Base-by-base conservation (phyloP, 2,888 invertebrate genomes). In the Patella pellucida region DNA sequence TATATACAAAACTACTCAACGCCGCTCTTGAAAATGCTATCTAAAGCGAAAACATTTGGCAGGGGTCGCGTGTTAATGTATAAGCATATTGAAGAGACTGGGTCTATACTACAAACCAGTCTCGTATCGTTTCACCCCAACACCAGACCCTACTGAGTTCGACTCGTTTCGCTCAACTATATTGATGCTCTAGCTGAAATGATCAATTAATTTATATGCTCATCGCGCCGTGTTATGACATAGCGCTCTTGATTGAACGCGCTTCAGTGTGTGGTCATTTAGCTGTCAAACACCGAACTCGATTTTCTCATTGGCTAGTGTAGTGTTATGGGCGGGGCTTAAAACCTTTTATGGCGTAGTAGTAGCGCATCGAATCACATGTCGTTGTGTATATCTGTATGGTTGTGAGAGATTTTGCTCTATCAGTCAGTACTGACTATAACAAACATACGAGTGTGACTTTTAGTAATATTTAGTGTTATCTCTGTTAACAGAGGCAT, bases 401-500 rank as follows among this genome's bases (percentile, higher is more conserved):
- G 41, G 41, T 62, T 72, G 72, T 69, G 72, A 72, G 52, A 69
- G 69, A 62, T 23, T 54, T 67, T 71, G 41, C 52, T 52, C 51
- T 27, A 11, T 72, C 56, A 54, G 27, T 72, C 56, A 54, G 27
- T 72, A n/a, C 41, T 62, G 72, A 56, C 23, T 31, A 62, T 54
- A 54, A 72, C 52, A 75, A 31, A 62, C 62, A 50, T 56, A 54
- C 68, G 62, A 31, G 72, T 75, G 75, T 71, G 68, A 52, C 68
- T 73, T 68, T 78, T 70, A 74, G 72, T 71, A 73, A 76, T 78
- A 68, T 72, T 71, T 68, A 52, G 74, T 71, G 80, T 81, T 80
- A 81, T 82, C 70, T 81, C 81, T 12, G 81, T 79, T 79, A 81
- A 84, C 81, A 76, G 84, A 82, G 84, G 85, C 72, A 88, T 89